Evolutionary conservation across 2,888 invertebrate genomes (phyloP), one percentile per base, ranked within the genome.

Genomic region (Drosophila aldrichi): DNA sequence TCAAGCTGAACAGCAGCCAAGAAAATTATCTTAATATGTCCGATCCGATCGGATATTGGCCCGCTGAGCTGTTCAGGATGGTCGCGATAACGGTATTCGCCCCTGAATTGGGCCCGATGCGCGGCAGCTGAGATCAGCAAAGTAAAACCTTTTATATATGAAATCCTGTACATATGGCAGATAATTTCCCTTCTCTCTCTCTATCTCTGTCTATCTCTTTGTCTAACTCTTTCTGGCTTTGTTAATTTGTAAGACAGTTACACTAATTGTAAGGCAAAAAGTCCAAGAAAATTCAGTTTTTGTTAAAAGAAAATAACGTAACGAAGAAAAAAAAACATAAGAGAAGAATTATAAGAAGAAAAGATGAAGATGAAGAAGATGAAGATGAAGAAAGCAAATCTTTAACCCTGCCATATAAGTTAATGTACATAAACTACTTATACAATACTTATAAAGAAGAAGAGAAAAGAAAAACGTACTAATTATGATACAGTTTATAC

Each of bases 261-360:
- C 25, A 76, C 44, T 89, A 81, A 74, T 81, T 88, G 79, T 82
- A 82, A 88, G 86, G 70, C 51, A 66, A 79, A 81, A 62, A 73
- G 55, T 56, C 41, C 38, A 74, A 69, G 55, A 34, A 69, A 46
- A 32, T 51, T 22, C 54, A 65, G 65, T 46, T 65, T 48, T 64
- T 76, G 41, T 75, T 43, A 57, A 32, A 43, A 38, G 18, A 32
- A 48, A 32, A 25, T 25, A 25, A 51, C 32, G 20, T 25, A 44
- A n/a, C n/a, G n/a, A n/a, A n/a, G n/a, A 52, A 32, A 44, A 25
- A 20, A 51, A 34, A 36, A 34, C 7, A 52, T 16, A 32, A 64
- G 29, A 64, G 57, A 25, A 70, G 40, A 41, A 22, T 32, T 25
- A 29, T n/a, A 38, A 36, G 36, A 52, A 40, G 40, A 29, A 29